Evolutionary conservation across 2,797 vertebrate genomes (phyloP).

Genomic region (Dromococcyx pavoninus): DNA sequence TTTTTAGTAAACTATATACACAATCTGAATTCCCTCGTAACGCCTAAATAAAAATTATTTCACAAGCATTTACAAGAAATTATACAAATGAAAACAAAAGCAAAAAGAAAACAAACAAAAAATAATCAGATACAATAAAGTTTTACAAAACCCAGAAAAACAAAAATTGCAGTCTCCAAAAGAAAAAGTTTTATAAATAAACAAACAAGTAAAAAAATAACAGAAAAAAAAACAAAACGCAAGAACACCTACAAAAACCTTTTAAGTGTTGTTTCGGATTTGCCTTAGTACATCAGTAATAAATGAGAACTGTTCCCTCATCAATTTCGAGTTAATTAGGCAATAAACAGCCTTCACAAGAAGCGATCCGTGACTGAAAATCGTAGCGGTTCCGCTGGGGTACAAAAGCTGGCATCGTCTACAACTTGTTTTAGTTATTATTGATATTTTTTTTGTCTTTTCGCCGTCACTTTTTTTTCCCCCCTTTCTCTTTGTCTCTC

Average conservation of each 20-base stretch:
- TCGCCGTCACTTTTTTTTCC: background rate
- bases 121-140: constrained; percentile 83
- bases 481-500: background rate
- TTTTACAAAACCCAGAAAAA: constrained; percentile 84
- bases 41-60: constrained; percentile 88
- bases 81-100: constrained; percentile 83
- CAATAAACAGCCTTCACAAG: constrained; percentile 22
- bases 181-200: constrained; percentile 77
- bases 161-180: constrained; percentile 59
- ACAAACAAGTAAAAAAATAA: constrained; percentile 42
- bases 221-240: background rate
- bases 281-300: constrained; percentile 56
- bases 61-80: constrained; percentile 96
- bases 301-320: constrained; percentile 44
- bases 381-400: constrained; percentile 22
- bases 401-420: constrained; percentile 76
- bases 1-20: constrained; percentile 91
- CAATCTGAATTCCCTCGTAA: constrained; percentile 81
- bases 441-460: background rate
- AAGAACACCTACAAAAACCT: constrained; percentile 58
- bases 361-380: constrained; percentile 34
- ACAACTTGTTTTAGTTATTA: constrained; percentile 29
- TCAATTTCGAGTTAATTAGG: constrained; percentile 45
- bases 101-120: constrained; percentile 76
- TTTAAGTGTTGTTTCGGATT: constrained; percentile 52